These are phyloP conservation scores for Discoglossus pictus DNA, from an alignment of 2,797 vertebrate genomes.

Conservation along the genomic window DNA sequence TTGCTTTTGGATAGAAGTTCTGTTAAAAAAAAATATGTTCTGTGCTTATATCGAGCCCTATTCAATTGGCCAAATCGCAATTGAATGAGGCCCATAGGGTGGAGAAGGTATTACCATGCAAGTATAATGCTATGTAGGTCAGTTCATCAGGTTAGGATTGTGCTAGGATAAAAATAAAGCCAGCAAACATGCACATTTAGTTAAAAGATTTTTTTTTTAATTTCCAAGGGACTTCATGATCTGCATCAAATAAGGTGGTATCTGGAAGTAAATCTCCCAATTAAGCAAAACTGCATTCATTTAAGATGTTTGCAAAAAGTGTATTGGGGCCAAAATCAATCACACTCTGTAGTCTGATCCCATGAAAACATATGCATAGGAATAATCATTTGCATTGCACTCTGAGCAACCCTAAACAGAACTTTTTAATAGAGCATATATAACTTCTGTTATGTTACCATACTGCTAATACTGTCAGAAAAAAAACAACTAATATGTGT, in stretches of 20 bases:
- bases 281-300: constrained; percentile 77
- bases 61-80: too few relatives aligned
- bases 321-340: constrained; percentile 75
- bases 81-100: too few relatives aligned
- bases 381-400: constrained; percentile 72
- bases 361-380: constrained; percentile 68
- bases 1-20: too few relatives aligned
- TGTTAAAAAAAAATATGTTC: too few relatives aligned
- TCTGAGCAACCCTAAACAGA: constrained; percentile 68
- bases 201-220: constrained; percentile 64
- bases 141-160: constrained; percentile 66
- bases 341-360: constrained; percentile 71
- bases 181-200: constrained; percentile 63
- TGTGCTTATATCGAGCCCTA: too few relatives aligned
- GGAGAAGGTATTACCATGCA: constrained; percentile 47
- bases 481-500: constrained; percentile 73
- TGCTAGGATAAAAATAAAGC: constrained; percentile 68
- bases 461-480: constrained; percentile 68
- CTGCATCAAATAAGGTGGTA: constrained; percentile 70
- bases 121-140: constrained; percentile 68
- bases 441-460: constrained; percentile 51
- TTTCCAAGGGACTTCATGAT: constrained; percentile 75
- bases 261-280: constrained; percentile 78
- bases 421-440: constrained; percentile 74
- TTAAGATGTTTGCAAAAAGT: constrained; percentile 78